A percentile compares a stretch with the other conserved stretches of the same genome.
Evolutionary conservation across 2,797 vertebrate genomes (phyloP).

Genomic region (Bucorvus abyssinicus): DNA sequence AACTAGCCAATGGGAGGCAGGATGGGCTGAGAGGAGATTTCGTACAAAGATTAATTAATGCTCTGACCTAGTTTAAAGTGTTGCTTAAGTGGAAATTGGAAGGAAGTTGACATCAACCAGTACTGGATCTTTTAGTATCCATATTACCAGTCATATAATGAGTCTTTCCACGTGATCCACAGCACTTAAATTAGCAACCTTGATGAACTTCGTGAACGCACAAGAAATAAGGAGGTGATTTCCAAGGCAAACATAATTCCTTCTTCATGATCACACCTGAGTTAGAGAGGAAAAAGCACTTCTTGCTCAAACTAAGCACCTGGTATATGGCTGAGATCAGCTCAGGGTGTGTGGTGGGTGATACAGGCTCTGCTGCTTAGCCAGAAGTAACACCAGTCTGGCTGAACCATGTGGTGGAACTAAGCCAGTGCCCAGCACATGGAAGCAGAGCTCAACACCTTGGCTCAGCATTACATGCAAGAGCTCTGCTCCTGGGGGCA

Average conservation of each 20-base stretch:
- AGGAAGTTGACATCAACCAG: neutral
- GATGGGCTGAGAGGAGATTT: neutral
- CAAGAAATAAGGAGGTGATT: neutral
- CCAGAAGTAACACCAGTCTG: neutral
- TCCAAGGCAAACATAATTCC: neutral
- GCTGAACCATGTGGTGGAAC: neutral
- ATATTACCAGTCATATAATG: neutral
- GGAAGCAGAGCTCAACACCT: neutral
- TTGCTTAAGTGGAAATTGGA: conserved; percentile 18
- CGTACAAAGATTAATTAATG: conserved; percentile 47
- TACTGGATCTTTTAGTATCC: neutral
- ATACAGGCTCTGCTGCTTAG: neutral
- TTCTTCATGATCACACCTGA: neutral
- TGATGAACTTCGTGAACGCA: neutral
- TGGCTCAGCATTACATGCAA: neutral
- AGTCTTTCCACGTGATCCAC: neutral
- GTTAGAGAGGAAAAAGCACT: neutral
- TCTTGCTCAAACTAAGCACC: neutral
- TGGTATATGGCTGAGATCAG: neutral
- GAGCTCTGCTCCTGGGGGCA: neutral
- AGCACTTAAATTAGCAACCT: neutral
- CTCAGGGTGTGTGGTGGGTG: neutral
- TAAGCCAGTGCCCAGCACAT: neutral
- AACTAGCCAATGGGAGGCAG: conserved; percentile 18
- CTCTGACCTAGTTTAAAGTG: conserved; percentile 13